A percentile compares a stretch with the other conserved stretches of the same genome.
These are phyloP conservation scores for Ctenochaetus hawaiiensis DNA, from an alignment of 2,797 vertebrate species.

Conservation along the genomic window DNA sequence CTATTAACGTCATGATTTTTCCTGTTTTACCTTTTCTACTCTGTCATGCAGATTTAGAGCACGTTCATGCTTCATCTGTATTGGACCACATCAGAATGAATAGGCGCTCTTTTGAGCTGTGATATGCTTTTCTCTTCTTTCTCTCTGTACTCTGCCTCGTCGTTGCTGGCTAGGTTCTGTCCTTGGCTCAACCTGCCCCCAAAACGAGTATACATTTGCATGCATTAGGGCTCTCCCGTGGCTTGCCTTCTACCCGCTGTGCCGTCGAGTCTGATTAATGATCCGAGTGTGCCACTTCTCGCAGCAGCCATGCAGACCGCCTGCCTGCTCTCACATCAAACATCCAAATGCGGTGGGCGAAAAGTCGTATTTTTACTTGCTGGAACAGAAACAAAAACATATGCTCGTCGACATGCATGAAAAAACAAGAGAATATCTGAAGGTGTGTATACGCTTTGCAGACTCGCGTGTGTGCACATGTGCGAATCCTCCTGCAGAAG, in stretches of 20 bases:
- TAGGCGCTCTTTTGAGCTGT: slow-evolving; percentile 19
- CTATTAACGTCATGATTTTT: slow-evolving; percentile 20
- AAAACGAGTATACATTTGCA: slow-evolving; percentile 86
- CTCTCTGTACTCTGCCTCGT: slow-evolving; percentile 28
- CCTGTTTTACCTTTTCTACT: slow-evolving; percentile 35
- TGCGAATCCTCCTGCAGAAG: neutral
- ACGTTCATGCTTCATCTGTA: slow-evolving; percentile 45
- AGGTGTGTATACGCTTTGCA: neutral
- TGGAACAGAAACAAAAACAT: slow-evolving; percentile 25
- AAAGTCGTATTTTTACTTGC: slow-evolving; percentile 42
- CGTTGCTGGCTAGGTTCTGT: slow-evolving; percentile 70
- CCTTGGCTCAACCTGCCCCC: slow-evolving; percentile 84
- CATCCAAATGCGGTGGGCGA: slow-evolving; percentile 50
- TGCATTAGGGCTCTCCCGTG: slow-evolving; percentile 85
- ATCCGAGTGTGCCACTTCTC: slow-evolving; percentile 78
- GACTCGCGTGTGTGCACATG: neutral
- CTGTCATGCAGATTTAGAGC: slow-evolving; percentile 57
- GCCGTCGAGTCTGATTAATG: slow-evolving; percentile 86
- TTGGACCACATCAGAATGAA: slow-evolving; percentile 47
- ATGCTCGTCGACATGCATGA: neutral
- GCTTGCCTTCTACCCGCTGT: slow-evolving; percentile 82
- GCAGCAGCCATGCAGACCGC: slow-evolving; percentile 71
- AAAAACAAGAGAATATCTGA: neutral
- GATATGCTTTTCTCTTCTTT: slow-evolving; percentile 47
- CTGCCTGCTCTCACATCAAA: slow-evolving; percentile 71